Evolutionary conservation across 30 jellyfish, hydroid and myxozoan species (phyloP).

Genomic region (Chironex yamaguchii): DNA sequence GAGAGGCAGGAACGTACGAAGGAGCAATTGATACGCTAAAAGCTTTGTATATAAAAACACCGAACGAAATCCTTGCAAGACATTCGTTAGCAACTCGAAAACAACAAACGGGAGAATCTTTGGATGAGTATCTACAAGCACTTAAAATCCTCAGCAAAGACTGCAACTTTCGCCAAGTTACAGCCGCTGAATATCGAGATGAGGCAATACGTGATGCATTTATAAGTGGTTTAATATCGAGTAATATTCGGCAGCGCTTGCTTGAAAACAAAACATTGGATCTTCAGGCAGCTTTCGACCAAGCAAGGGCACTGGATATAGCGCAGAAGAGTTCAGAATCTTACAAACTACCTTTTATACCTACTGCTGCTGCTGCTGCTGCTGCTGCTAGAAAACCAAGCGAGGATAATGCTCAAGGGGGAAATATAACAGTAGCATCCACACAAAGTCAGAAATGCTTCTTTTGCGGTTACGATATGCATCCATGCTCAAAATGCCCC

Average conservation of each 20-base stretch:
- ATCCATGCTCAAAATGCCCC: constrained; percentile 56
- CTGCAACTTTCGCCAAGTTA: constrained; percentile 66
- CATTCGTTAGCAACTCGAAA: constrained; percentile 74
- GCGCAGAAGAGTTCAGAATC: constrained; percentile 72
- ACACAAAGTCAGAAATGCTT: constrained; percentile 7
- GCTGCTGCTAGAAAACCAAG: not conserved
- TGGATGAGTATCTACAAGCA: constrained; percentile 79
- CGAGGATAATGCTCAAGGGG: not conserved
- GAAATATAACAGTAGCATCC: constrained; percentile 12
- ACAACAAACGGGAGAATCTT: constrained; percentile 62
- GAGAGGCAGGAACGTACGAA: constrained; percentile 54
- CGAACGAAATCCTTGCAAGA: constrained; percentile 78
- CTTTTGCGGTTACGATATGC: constrained; percentile 40
- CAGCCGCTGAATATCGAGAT: constrained; percentile 72
- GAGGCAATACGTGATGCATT: constrained; percentile 79
- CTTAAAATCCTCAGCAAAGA: constrained; percentile 68
- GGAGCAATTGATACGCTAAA: constrained; percentile 57
- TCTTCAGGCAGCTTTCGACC: constrained; percentile 12
- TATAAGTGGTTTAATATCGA: constrained; percentile 62
- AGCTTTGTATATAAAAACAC: constrained; percentile 56
- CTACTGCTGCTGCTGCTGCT: constrained; percentile 11
- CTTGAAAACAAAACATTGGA: constrained; percentile 59
- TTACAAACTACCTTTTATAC: constrained; percentile 16
- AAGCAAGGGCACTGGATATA: constrained; percentile 55
- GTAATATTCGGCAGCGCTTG: constrained; percentile 61